Conservation (phyloP, 2,888 invertebrate species). For the Chirona hameri region DNA sequence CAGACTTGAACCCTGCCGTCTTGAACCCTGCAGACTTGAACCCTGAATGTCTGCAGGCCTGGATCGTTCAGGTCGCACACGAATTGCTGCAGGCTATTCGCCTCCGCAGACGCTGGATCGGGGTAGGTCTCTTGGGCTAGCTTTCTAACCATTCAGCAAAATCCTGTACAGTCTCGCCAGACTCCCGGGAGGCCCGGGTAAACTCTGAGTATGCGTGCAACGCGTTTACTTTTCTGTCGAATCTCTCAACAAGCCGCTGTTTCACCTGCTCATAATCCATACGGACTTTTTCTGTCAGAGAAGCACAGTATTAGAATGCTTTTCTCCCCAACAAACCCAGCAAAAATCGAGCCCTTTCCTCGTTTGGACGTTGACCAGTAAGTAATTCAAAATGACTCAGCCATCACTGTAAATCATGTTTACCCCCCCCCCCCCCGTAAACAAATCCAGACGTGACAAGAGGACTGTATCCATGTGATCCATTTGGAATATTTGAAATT, state of each 20-base stretch:
- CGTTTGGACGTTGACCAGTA: not conserved
- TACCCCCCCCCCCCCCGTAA: not conserved
- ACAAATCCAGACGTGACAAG: not conserved
- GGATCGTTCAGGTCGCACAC: not conserved
- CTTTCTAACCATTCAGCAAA: not conserved
- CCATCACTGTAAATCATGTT: not conserved
- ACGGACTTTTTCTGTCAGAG: not conserved
- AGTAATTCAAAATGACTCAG: not conserved
- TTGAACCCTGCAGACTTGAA: not conserved
- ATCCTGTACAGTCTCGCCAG: not conserved
- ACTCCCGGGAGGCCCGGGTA: not conserved
- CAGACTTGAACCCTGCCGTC: no score
- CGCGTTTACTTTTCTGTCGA: not conserved
- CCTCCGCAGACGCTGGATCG: not conserved
- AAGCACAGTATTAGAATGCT: not conserved
- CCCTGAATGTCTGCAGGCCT: not conserved
- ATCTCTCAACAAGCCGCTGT: not conserved
- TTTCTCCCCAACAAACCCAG: not conserved
- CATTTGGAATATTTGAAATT: not conserved
- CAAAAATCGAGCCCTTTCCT: not conserved
- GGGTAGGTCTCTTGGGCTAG: not conserved
- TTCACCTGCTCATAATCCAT: not conserved
- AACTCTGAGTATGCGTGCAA: not conserved
- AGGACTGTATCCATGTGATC: not conserved
- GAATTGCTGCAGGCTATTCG: not conserved